Evolutionary conservation across 2,113 vertebrate species (phyloP).

Genomic region (Neodon shergylaensis): DNA sequence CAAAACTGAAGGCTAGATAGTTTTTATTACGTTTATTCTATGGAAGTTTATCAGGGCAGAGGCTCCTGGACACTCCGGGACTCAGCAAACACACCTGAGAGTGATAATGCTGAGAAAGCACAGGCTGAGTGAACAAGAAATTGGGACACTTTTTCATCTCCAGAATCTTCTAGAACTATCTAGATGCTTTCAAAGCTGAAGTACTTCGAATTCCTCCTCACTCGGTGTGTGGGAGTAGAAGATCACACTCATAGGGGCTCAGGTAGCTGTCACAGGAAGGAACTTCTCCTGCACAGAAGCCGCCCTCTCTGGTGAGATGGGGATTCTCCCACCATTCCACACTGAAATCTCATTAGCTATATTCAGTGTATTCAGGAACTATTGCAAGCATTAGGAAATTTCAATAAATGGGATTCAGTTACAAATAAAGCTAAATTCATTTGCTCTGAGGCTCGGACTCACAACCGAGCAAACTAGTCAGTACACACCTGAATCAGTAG

Average conservation of each 20-base stretch:
- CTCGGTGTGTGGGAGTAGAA: background rate
- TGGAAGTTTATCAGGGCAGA: background rate
- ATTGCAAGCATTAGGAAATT: background rate
- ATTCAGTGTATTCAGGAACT: background rate
- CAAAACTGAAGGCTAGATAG: background rate
- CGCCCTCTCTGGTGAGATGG: background rate
- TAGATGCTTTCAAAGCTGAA: background rate
- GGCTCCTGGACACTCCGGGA: no score
- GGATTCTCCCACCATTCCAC: background rate
- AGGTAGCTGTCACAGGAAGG: background rate
- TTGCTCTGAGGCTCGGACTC: background rate
- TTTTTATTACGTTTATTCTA: background rate
- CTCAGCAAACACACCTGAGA: background rate
- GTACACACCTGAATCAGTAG: slow-evolving; percentile 92
- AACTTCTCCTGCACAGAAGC: background rate
- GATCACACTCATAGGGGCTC: background rate
- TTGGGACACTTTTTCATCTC: background rate
- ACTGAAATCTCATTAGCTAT: background rate
- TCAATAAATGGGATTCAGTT: background rate
- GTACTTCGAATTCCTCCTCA: background rate
- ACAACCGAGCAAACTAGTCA: background rate
- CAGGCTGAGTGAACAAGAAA: background rate
- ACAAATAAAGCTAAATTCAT: background rate
- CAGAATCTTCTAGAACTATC: background rate
- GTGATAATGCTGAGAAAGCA: background rate